These are phyloP conservation scores for Frankliniella intonsa DNA, from an alignment of 2,888 invertebrate species.

Conservation along the genomic window DNA sequence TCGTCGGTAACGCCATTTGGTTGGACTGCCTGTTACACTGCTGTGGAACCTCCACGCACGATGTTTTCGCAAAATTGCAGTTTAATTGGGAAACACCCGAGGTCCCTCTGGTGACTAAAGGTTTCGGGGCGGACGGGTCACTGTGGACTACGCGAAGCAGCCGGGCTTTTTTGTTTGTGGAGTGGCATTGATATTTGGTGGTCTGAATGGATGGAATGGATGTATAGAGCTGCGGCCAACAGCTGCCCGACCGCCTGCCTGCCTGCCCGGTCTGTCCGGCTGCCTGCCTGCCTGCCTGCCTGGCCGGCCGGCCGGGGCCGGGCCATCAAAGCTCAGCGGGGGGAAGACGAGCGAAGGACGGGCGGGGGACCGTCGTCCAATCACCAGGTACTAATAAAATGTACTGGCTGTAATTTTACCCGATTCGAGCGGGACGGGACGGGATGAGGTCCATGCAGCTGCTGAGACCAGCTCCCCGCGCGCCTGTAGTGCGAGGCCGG, in stretches of 20 bases:
- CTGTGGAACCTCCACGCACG: too few relatives aligned
- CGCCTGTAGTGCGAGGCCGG: too few relatives aligned
- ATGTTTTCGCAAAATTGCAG: too few relatives aligned
- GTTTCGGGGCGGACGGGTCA: too few relatives aligned
- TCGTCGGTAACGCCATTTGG: too few relatives aligned
- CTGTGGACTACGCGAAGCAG: background rate
- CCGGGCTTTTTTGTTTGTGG: background rate
- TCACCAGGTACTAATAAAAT: background rate
- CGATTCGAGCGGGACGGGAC: too few relatives aligned
- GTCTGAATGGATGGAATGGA: slow-evolving; percentile 3
- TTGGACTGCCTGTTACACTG: too few relatives aligned
- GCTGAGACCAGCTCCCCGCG: too few relatives aligned
- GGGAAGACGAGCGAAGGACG: background rate
- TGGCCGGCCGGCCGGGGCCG: background rate
- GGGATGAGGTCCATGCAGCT: too few relatives aligned
- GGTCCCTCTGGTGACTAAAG: too few relatives aligned
- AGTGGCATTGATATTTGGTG: slow-evolving; percentile 10
- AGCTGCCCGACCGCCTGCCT: background rate
- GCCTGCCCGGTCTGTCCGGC: background rate
- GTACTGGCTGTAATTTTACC: background rate
- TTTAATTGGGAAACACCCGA: too few relatives aligned
- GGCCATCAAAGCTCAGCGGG: slow-evolving; percentile 5
- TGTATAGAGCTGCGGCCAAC: slow-evolving; percentile 3
- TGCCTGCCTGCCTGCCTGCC: background rate
- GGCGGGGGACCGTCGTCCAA: background rate